phyloP scores from a whole-genome alignment of 2,797 vertebrate species.

The Ficedula albicollis region DNA sequence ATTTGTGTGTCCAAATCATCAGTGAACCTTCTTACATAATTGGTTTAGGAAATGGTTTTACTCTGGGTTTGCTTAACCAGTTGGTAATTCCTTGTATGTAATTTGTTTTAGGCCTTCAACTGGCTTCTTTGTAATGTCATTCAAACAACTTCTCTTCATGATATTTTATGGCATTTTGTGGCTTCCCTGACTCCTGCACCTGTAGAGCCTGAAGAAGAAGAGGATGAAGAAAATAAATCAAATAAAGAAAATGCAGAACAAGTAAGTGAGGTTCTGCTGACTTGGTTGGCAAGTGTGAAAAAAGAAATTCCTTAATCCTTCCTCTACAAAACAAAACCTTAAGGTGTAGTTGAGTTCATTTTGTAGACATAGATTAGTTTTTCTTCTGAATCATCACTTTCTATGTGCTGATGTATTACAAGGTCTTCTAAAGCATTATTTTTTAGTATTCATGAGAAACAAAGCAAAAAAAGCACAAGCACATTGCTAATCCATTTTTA shows the following conservation, averaged over 20 bases:
- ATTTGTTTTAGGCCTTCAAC: slow-evolving; percentile 90
- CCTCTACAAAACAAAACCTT: neutral
- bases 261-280: slow-evolving; percentile 70
- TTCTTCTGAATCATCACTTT: neutral
- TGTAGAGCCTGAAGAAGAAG: slow-evolving; percentile 93
- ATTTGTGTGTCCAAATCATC: neutral
- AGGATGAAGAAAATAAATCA: slow-evolving; percentile 96
- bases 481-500: neutral
- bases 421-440: neutral
- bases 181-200: slow-evolving; percentile 96
- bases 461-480: neutral
- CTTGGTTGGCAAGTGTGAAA: neutral
- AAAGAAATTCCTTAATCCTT: neutral
- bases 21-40: neutral
- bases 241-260: slow-evolving; percentile 95
- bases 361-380: neutral
- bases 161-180: slow-evolving; percentile 99
- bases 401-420: neutral
- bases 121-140: slow-evolving; percentile 99
- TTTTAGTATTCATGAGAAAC: neutral
- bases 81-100: neutral
- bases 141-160: slow-evolving; percentile 97
- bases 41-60: neutral
- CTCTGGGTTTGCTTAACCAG: neutral
- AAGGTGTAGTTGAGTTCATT: neutral